Evolutionary conservation across 2,888 invertebrate species (phyloP).

Genomic region (Oscheius sp.): DNA sequence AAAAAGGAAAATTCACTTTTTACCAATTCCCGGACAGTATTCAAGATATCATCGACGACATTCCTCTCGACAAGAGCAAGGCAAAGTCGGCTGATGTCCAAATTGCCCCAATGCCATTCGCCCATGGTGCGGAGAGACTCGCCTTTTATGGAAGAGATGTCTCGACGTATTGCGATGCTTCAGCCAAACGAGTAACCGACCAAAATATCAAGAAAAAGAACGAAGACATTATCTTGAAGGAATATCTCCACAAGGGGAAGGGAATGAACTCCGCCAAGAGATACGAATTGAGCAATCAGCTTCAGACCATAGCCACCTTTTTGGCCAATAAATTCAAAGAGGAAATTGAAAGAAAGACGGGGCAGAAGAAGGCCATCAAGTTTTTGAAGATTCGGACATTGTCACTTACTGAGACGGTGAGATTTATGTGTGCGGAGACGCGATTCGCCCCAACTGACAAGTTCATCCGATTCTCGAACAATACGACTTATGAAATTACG

Average conservation of each 20-base stretch:
- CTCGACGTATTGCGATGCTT: background rate
- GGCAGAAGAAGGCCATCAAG: slow-evolving; percentile 1
- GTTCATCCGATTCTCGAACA: slow-evolving; percentile 39
- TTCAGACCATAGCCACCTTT: slow-evolving; percentile 38
- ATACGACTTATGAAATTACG: slow-evolving; percentile 23
- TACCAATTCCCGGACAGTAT: slow-evolving; percentile 16
- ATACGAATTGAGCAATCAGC: slow-evolving; percentile 34
- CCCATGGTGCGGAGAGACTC: slow-evolving; percentile 22
- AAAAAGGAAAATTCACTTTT: background rate
- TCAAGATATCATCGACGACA: slow-evolving; percentile 13
- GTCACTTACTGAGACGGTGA: background rate
- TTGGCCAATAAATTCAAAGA: slow-evolving; percentile 21
- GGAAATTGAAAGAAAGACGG: background rate
- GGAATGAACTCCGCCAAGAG: slow-evolving; percentile 25
- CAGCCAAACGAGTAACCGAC: no score
- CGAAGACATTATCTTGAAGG: slow-evolving; percentile 16
- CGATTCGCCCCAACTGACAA: slow-evolving; percentile 15
- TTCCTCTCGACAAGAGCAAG: slow-evolving; percentile 11
- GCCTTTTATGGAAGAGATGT: slow-evolving; percentile 35
- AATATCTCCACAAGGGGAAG: slow-evolving; percentile 5
- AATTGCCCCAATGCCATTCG: background rate
- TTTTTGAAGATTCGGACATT: slow-evolving; percentile 27
- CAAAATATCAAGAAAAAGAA: background rate
- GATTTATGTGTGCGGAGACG: slow-evolving; percentile 37
- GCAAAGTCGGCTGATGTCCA: slow-evolving; percentile 13